Evolutionary conservation across 2,113 vertebrate species (phyloP).

Genomic region (Kryptolebias marmoratus): DNA sequence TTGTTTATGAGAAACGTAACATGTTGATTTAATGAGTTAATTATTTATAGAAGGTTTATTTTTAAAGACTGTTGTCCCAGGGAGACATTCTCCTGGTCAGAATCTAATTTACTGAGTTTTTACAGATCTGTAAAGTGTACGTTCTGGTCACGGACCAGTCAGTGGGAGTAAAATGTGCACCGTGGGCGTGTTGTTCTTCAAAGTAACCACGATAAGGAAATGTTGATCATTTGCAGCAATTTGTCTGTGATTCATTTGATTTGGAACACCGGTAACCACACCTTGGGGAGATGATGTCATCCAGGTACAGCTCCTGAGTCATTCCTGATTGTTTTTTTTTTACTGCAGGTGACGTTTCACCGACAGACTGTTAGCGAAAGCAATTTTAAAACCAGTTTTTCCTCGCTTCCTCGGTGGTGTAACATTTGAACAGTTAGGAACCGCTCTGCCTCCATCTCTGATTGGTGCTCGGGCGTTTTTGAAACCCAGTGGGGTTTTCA

Average conservation of each 20-base stretch:
- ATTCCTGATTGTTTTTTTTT: background rate
- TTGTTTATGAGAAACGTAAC: too few species aligned
- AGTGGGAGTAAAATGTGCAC: too few species aligned
- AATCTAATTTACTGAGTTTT: too few species aligned
- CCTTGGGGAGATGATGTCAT: conserved; percentile 12
- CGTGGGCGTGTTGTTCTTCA: background rate
- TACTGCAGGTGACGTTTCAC: background rate
- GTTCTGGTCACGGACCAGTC: too few species aligned
- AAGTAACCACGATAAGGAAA: background rate
- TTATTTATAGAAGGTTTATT: too few species aligned
- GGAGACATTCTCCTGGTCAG: too few species aligned
- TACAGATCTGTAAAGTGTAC: too few species aligned
- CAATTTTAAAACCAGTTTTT: conserved; percentile 42
- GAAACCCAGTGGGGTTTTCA: background rate
- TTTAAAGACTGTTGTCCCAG: too few species aligned
- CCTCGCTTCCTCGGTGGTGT: background rate
- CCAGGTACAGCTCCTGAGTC: conserved; percentile 41
- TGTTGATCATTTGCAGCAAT: background rate
- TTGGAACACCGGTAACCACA: background rate
- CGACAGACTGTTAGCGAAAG: background rate
- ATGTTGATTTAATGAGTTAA: too few species aligned
- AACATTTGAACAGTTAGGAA: background rate
- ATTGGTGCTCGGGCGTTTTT: conserved; percentile 33
- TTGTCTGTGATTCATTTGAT: background rate
- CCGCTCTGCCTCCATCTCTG: background rate